Evolutionary conservation across 2,113 vertebrate species (phyloP), one percentile per base, ranked within the genome.

Genomic region (Pterocles orientalis): DNA sequence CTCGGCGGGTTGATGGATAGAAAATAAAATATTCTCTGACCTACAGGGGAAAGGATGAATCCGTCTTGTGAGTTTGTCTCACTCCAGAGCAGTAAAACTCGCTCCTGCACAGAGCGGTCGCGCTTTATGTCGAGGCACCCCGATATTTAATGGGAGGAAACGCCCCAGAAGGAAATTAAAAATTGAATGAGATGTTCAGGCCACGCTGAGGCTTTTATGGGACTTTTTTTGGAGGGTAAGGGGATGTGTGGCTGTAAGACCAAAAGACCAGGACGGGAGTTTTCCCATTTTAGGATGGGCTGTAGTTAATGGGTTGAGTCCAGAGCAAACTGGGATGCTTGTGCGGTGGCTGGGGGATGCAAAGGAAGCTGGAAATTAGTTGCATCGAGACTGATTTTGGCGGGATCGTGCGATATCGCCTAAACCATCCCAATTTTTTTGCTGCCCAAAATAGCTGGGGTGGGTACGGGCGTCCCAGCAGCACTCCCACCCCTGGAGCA

Each of bases 331-430:
- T 1, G 0, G 45, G 18, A n/a, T 20, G 17, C 24, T 71, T 18
- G 11, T 5, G 5, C 3, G 16, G 26, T 18, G 23, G 28, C 2
- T 34, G 41, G 34, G 47, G 76, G 56, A 41, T 14, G 24, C 34
- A 56, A 82, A 62, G 9, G 14, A 87, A 68, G 47, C 28, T 57
- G 7, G 24, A 68, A 68, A 45, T 18, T 45, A 24, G 66, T 73
- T 41, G 31, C 6, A 9, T 1, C 18, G 34, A 50, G 77, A 9
- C 17, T 7, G 20, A 47, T 64, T 75, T 80, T 0, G 3, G 23
- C 48, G 36, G 2, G 0, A n/a, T 36, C 41, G 23, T 1, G 0
- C 0, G 1, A 23, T 9, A 16, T 0, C 3, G 5, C 50, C 43
- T 21, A 73, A 91, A 41, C 14, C 29, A 20, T 48, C 14, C 25